Evolutionary conservation across 1,140 invertebrate species (phyloP), one percentile per base, ranked within the genome.

Genomic region (Zelostemma sp.): DNA sequence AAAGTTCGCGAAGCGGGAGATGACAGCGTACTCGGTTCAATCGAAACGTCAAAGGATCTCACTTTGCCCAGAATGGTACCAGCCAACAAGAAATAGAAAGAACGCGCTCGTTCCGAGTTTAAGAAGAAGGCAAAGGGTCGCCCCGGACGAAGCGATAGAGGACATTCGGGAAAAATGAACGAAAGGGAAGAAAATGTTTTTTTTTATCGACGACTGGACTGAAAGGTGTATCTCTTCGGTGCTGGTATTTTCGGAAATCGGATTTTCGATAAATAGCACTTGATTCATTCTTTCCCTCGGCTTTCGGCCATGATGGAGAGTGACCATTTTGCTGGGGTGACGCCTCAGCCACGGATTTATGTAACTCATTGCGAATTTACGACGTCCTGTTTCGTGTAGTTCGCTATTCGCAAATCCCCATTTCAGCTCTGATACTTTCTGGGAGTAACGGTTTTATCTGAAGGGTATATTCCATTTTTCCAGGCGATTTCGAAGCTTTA

Each of bases 291-390:
- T 47, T 65, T 60, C 51, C 65, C 62, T 62, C 59, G 14, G 12
- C 14, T 12, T 6, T 4, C 43, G 4, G 16, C 9, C 58, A 63
- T 63, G 68, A 66, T 67, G 55, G 50, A 71, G 56, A 71, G 63
- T 71, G 63, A 71, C 68, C 68, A 63, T 66, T 66, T 63, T 38
- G 51, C 16, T 31, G 28, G 59, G 58, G 57, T 66, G 68, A 71
- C 68, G 50, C 63, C 51, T 50, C 54, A 12, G 31, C 35, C 56
- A 55, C 54, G 51, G 68, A 71, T 71, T 71, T 67, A 66, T 71
- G 58, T 63, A 63, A 71, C 63, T 63, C 59, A 71, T 71, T 67
- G 68, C 55, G 46, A 71, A 71, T 71, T 71, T 71, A 71, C 68
- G 62, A 66, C 56, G 46, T 47, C 53, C 54, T 66, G 63, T 67